These are phyloP conservation scores for Ceuthmochares aereus DNA, from an alignment of 2,113 vertebrate genomes.

Conservation along the genomic window DNA sequence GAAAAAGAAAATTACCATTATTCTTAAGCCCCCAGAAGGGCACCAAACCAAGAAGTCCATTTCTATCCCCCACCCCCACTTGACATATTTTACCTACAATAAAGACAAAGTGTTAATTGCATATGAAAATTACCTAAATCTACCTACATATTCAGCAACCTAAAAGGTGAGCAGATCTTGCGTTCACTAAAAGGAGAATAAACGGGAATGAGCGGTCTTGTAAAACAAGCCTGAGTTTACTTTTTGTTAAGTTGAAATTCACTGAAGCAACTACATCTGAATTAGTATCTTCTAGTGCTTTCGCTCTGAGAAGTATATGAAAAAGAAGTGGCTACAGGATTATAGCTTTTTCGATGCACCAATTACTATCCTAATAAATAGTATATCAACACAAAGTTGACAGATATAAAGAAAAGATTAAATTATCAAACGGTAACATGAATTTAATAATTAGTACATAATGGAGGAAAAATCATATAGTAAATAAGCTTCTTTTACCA, in stretches of 20 bases:
- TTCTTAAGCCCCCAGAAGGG: not conserved
- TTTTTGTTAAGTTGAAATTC: not conserved
- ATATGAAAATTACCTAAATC: not conserved
- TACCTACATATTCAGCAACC: not conserved
- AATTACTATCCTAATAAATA: not conserved
- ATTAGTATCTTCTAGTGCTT: not conserved
- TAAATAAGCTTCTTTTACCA: not conserved
- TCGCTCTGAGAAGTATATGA: not conserved
- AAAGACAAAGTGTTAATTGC: not conserved
- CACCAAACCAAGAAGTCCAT: not conserved
- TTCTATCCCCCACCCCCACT: not conserved
- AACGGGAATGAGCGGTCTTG: not conserved
- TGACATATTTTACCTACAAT: not conserved
- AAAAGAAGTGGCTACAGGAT: not conserved
- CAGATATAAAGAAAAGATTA: not conserved
- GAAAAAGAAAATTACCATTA: rapidly evolving
- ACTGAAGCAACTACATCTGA: not conserved
- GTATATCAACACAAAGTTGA: not conserved
- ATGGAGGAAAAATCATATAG: not conserved
- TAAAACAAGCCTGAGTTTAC: not conserved
- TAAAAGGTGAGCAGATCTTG: rapidly evolving
- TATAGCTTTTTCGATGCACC: not conserved
- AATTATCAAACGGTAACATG: not conserved
- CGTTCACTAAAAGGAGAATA: not conserved
- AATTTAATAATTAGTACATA: not conserved